Evolutionary conservation across 2,113 vertebrate genomes (phyloP).

Genomic region (Eulemur macaco): DNA sequence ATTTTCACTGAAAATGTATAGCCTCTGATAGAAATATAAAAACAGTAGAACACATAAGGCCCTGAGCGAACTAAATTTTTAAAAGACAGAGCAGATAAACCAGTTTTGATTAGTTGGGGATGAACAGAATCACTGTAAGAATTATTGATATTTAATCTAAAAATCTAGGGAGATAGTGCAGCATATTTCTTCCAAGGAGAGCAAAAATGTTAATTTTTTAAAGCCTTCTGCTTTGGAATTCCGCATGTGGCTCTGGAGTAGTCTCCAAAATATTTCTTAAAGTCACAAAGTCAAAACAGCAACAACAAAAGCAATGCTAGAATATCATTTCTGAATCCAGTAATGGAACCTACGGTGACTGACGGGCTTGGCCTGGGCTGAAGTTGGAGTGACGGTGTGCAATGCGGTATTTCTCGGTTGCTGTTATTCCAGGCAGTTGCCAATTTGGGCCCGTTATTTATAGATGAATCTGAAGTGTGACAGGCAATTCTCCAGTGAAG

Average conservation of each 20-base stretch:
- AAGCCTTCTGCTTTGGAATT: not conserved
- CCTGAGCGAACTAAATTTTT: not conserved
- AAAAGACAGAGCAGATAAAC: not conserved
- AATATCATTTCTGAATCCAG: not conserved
- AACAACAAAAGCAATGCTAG: not conserved
- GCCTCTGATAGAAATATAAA: not conserved
- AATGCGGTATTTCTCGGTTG: not conserved
- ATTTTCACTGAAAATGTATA: not conserved
- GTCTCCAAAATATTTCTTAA: not conserved
- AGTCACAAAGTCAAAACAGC: not conserved
- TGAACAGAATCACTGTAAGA: not conserved
- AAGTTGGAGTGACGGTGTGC: not conserved
- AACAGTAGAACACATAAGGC: not conserved
- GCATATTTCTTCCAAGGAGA: conserved; percentile 10
- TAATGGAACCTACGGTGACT: not conserved
- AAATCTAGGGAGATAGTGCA: not conserved
- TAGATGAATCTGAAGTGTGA: conserved; percentile 18
- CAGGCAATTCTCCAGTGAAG: conserved; percentile 40
- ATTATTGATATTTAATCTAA: not conserved
- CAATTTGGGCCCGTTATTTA: conserved; percentile 41
- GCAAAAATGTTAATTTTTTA: not conserved
- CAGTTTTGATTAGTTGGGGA: not conserved
- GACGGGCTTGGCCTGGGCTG: not conserved
- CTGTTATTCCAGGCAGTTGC: not conserved
- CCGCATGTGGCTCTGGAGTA: not conserved